These are phyloP conservation scores for Rhineura floridana DNA, from an alignment of 2,113 vertebrate species.

Conservation along the genomic window DNA sequence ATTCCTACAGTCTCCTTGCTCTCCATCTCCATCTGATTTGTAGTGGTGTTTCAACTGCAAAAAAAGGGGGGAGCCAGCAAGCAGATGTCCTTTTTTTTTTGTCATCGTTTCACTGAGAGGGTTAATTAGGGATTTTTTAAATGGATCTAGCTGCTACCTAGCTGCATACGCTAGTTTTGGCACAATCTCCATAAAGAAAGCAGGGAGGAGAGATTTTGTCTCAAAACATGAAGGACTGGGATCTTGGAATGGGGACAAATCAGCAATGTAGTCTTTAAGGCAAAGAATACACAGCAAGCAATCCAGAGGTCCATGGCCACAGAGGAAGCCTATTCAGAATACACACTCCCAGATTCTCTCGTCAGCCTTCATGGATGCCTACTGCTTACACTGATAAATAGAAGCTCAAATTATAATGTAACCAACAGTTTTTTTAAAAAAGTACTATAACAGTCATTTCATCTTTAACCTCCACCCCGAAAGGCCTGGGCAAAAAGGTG, in stretches of 20 bases:
- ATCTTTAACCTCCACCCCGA: too few relatives aligned
- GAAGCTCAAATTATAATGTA: too few relatives aligned
- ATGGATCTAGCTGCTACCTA: neutral
- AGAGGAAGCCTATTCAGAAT: neutral
- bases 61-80: neutral
- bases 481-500: too few relatives aligned
- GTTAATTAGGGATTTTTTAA: neutral
- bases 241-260: neutral
- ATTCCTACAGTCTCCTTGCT: neutral
- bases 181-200: neutral
- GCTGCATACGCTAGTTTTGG: neutral
- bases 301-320: too few relatives aligned
- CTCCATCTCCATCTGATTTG: neutral
- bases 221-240: neutral
- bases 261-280: neutral
- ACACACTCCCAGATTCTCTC: neutral
- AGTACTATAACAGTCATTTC: too few relatives aligned
- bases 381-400: neutral
- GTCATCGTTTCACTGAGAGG: too few relatives aligned
- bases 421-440: too few relatives aligned
- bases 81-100: neutral
- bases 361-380: neutral
- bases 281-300: neutral
- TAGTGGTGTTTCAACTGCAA: neutral
- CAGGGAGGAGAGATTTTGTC: neutral